These are phyloP conservation scores for Linepithema humile DNA, from an alignment of 1,140 invertebrate species.

Conservation along the genomic window DNA sequence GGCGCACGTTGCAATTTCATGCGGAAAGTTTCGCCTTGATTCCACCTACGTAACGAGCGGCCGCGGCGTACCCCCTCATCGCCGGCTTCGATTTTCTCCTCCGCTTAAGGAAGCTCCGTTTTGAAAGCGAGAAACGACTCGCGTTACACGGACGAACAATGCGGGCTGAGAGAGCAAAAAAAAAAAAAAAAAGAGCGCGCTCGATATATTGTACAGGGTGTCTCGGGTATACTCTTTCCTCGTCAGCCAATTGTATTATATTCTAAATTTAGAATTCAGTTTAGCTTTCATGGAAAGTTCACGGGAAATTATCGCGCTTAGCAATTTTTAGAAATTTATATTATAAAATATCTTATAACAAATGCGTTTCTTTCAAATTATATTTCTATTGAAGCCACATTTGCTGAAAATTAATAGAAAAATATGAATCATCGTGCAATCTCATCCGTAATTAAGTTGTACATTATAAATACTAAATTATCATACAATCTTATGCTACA, in stretches of 20 bases:
- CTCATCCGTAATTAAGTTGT: not conserved
- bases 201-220: slow-evolving; percentile 55
- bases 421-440: not conserved
- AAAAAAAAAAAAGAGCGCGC: slow-evolving; percentile 38
- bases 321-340: not conserved
- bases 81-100: slow-evolving; percentile 59
- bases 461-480: too few relatives aligned
- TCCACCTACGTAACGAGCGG: slow-evolving; percentile 60
- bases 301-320: not conserved
- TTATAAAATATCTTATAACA: not conserved
- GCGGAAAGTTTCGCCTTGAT: slow-evolving; percentile 56
- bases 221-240: slow-evolving; percentile 18
- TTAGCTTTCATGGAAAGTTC: not conserved
- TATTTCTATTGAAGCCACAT: not conserved
- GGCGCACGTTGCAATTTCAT: slow-evolving; percentile 51
- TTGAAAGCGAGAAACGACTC: slow-evolving; percentile 58
- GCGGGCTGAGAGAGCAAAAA: slow-evolving; percentile 34
- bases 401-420: slow-evolving; percentile 8
- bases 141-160: slow-evolving; percentile 54
- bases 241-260: not conserved
- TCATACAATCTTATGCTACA: too few relatives aligned
- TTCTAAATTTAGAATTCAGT: not conserved
- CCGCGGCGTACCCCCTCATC: slow-evolving; percentile 52
- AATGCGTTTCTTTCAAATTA: not conserved
- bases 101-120: slow-evolving; percentile 57